phyloP scores from a whole-genome alignment of 2,113 vertebrate genomes.

The Dasyurus viverrinus region DNA sequence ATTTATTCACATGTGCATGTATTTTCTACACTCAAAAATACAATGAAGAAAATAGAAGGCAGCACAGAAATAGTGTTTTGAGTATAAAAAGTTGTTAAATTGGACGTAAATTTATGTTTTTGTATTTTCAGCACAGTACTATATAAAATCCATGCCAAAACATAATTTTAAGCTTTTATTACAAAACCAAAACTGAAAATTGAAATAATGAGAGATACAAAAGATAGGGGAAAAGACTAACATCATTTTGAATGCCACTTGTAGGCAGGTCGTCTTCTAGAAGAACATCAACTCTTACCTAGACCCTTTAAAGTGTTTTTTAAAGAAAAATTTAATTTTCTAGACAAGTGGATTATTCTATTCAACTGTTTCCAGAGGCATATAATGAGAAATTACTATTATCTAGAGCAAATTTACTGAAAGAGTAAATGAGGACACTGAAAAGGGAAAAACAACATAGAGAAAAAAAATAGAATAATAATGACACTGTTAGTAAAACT shows the following conservation, averaged over 20 bases:
- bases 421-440: constrained; percentile 75
- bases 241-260: constrained; percentile 71
- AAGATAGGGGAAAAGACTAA: constrained; percentile 71
- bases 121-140: constrained; percentile 81
- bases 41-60: constrained; percentile 84
- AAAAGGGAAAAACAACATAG: constrained; percentile 61
- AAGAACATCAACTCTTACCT: constrained; percentile 70
- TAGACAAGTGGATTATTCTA: constrained; percentile 70
- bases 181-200: constrained; percentile 74
- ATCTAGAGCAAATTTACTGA: constrained; percentile 67
- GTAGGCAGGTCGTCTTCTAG: constrained; percentile 58
- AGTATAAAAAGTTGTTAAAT: constrained; percentile 78
- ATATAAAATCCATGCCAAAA: constrained; percentile 84
- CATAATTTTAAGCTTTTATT: constrained; percentile 74
- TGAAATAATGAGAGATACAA: constrained; percentile 68
- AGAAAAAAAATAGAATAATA: constrained; percentile 74
- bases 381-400: constrained; percentile 60
- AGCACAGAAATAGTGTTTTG: constrained; percentile 85
- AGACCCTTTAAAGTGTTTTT: constrained; percentile 71
- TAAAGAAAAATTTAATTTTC: constrained; percentile 71
- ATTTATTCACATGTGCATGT: constrained; percentile 76
- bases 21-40: constrained; percentile 81
- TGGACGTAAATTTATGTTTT: constrained; percentile 82
- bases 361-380: constrained; percentile 74
- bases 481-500: constrained; percentile 79